A percentile compares a stretch with the other conserved stretches of the same genome.
Conservation (phyloP, 2,113 vertebrate genomes). For the Junco hyemalis region DNA sequence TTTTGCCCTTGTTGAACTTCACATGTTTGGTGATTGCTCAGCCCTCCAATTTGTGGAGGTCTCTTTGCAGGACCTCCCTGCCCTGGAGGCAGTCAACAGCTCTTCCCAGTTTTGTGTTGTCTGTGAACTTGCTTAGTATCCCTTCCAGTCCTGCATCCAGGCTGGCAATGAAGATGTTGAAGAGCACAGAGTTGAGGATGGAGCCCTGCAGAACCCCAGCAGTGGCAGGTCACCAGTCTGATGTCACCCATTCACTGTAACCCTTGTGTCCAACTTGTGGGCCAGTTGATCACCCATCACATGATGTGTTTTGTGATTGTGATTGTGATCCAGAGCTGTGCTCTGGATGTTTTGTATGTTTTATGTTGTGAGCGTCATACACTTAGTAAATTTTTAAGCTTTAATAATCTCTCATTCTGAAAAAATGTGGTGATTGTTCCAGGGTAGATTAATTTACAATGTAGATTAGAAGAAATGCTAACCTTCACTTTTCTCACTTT, state of each 20-base stretch:
- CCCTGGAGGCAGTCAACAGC: background rate
- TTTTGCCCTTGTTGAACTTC: background rate
- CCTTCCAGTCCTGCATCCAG: background rate
- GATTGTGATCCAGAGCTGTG: background rate
- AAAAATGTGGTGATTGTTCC: background rate
- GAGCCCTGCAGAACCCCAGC: fast-evolving
- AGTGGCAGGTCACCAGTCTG: background rate
- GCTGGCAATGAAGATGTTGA: no score
- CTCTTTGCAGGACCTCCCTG: background rate
- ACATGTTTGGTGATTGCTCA: background rate
- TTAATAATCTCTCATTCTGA: background rate
- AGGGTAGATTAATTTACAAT: background rate
- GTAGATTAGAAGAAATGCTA: background rate
- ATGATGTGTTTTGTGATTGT: background rate
- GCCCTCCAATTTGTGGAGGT: no score
- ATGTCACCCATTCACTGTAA: background rate
- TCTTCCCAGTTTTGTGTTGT: background rate
- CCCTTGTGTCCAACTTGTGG: fast-evolving
- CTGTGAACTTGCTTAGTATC: background rate
- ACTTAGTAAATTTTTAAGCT: background rate
- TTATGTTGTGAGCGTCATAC: background rate
- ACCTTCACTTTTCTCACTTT: background rate
- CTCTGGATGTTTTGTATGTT: fast-evolving
- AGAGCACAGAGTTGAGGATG: background rate
- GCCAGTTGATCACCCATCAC: background rate